Conservation (phyloP, 2,797 vertebrate species). For the Melanogrammus aeglefinus region DNA sequence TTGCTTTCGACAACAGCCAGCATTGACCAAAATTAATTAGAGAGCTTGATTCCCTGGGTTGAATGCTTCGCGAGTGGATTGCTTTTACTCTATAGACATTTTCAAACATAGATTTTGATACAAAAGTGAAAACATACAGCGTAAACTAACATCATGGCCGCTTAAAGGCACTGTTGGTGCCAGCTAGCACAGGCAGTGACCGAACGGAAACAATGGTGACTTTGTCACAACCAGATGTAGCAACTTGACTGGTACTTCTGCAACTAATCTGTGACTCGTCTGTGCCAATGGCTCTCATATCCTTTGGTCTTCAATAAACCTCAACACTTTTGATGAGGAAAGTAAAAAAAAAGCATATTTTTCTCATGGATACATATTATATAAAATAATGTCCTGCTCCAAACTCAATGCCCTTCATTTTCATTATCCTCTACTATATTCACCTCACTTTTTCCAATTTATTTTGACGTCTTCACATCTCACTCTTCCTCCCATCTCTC, state of each 20-base stretch:
- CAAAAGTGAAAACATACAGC: background rate
- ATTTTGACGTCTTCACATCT: background rate
- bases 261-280: background rate
- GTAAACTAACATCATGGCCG: background rate
- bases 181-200: background rate
- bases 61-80: no score
- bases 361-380: background rate
- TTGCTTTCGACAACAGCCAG: background rate
- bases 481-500: background rate
- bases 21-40: no score
- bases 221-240: background rate
- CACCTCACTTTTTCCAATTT: background rate
- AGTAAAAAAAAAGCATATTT: background rate
- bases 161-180: no score
- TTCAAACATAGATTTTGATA: background rate
- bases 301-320: background rate
- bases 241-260: background rate
- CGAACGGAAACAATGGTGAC: background rate
- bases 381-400: background rate
- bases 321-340: background rate
- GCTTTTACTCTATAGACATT: background rate
- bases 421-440: background rate
- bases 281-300: background rate
- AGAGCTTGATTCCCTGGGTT: no score
- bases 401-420: constrained; percentile 4